A percentile compares a stretch with the other conserved stretches of the same genome.
phyloP scores from a whole-genome alignment of 2,888 invertebrate genomes.

The Eudemis profundana region DNA sequence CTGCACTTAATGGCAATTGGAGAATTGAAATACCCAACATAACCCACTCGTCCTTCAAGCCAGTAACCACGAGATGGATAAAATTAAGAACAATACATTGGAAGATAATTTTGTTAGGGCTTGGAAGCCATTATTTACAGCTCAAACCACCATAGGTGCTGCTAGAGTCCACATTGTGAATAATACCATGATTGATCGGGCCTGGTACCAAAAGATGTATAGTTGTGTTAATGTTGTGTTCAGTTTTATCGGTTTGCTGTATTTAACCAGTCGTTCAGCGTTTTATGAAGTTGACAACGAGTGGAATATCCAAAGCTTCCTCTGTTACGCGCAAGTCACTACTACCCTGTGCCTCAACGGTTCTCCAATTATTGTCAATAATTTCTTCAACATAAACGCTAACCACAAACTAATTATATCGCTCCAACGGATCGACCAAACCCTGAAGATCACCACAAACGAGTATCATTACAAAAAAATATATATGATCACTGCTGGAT shows the following conservation, averaged over 20 bases:
- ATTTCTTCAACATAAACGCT: constrained; percentile 10
- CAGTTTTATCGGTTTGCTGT: neutral
- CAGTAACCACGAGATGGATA: neutral
- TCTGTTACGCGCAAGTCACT: neutral
- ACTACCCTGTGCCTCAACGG: constrained; percentile 2
- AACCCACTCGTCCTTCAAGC: neutral
- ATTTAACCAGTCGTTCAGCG: neutral
- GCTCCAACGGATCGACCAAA: constrained; percentile 12
- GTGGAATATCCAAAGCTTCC: neutral
- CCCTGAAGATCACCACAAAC: constrained; percentile 18
- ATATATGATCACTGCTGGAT: neutral
- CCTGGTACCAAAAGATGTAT: constrained; percentile 29
- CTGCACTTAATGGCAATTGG: neutral
- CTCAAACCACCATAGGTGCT: neutral
- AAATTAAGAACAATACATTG: neutral
- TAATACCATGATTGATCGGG: constrained; percentile 2
- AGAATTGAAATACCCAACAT: too few relatives aligned
- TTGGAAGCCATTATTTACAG: constrained; percentile 7
- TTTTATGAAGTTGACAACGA: neutral
- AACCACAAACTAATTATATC: constrained; percentile 18
- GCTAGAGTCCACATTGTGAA: constrained; percentile 13
- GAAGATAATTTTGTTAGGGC: constrained; percentile 17
- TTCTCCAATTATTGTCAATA: constrained; percentile 23
- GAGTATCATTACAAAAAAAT: constrained; percentile 12
- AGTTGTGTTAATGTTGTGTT: constrained; percentile 9